These are phyloP conservation scores for Triplophysa tibetana DNA, from an alignment of 2,113 vertebrate species.

Conservation along the genomic window DNA sequence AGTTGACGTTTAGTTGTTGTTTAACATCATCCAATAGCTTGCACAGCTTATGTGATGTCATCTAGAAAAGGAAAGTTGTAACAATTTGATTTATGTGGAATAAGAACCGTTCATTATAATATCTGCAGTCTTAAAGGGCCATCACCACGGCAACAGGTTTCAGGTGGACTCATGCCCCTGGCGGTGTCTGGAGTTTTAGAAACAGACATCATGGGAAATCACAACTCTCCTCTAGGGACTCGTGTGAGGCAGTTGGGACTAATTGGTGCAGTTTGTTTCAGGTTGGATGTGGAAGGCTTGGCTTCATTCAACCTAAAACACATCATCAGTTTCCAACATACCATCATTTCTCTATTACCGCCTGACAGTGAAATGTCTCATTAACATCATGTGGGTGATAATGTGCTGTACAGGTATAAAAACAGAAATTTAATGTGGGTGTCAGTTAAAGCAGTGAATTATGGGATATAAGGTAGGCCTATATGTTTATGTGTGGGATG, in stretches of 20 bases:
- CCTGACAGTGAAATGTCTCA: constrained; percentile 25
- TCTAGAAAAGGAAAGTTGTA: too few relatives aligned
- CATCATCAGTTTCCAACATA: not conserved
- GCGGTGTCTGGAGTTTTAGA: not conserved
- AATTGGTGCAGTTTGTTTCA: constrained; percentile 53
- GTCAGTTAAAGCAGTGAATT: not conserved
- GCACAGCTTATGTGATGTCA: too few relatives aligned
- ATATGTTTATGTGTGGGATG: not conserved
- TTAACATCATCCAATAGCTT: too few relatives aligned
- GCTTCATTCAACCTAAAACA: constrained; percentile 28
- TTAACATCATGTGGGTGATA: constrained; percentile 32
- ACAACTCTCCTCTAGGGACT: constrained; percentile 27
- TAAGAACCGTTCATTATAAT: too few relatives aligned
- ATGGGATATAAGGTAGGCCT: not conserved
- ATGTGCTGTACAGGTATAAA: constrained; percentile 3
- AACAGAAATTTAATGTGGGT: constrained; percentile 1
- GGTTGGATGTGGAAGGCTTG: constrained; percentile 20
- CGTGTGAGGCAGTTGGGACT: constrained; percentile 40
- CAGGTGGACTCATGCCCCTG: constrained; percentile 24
- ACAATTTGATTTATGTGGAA: too few relatives aligned
- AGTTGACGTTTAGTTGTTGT: too few relatives aligned
- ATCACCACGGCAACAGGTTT: constrained; percentile 34
- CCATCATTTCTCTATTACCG: not conserved
- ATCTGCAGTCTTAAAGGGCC: constrained; percentile 19
- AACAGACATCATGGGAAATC: constrained; percentile 44